Evolutionary conservation across 2,888 invertebrate genomes (phyloP).

Genomic region (Polia nebulosa): DNA sequence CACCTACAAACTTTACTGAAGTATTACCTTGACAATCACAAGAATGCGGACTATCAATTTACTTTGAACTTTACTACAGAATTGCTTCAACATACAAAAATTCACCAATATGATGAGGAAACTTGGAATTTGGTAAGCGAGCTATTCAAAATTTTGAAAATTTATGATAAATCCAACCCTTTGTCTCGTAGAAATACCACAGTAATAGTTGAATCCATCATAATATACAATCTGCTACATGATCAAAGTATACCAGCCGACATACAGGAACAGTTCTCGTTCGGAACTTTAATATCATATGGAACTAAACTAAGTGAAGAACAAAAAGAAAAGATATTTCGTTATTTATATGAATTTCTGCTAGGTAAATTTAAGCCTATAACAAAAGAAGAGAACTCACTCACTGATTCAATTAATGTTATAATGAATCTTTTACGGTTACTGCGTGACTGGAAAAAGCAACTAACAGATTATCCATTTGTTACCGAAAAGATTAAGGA

Average conservation of each 20-base stretch:
- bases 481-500: constrained; percentile 75
- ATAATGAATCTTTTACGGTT: constrained; percentile 68
- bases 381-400: constrained; percentile 63
- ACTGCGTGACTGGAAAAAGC: constrained; percentile 77
- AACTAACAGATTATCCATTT: constrained; percentile 72
- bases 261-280: constrained; percentile 72
- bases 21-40: constrained; percentile 74
- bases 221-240: constrained; percentile 73
- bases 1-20: constrained; percentile 72
- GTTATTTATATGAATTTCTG: constrained; percentile 71
- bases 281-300: constrained; percentile 68
- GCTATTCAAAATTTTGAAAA: constrained; percentile 74
- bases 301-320: constrained; percentile 68
- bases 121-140: constrained; percentile 79
- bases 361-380: constrained; percentile 66
- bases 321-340: constrained; percentile 75
- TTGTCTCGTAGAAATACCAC: background rate
- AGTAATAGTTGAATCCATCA: constrained; percentile 66
- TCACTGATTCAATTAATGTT: constrained; percentile 55
- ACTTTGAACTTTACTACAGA: constrained; percentile 72
- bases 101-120: constrained; percentile 71
- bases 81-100: constrained; percentile 68
- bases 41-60: constrained; percentile 69
- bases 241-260: constrained; percentile 70
- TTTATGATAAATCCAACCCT: constrained; percentile 69